Evolutionary conservation across 2,113 vertebrate species (phyloP), one percentile per base, ranked within the genome.

Genomic region (Xiphorhynchus elegans): DNA sequence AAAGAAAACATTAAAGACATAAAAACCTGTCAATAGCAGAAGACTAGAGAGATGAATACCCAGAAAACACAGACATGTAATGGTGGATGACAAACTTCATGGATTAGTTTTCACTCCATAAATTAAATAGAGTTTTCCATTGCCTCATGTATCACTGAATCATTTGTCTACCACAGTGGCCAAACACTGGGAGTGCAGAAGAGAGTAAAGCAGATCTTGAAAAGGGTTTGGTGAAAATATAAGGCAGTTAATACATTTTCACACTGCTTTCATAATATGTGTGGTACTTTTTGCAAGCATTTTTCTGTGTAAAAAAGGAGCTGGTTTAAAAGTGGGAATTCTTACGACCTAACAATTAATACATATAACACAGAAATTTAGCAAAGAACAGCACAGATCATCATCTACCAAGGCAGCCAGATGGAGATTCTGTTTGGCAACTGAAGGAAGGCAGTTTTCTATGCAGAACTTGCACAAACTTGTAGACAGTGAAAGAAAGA

Each of bases 71-170:
- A 83, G 37, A 33, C 7, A 40, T 40, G 12, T 66, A 74, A 86
- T 80, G 42, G 49, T 67, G 55, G 67, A 58, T 84, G 80, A 75
- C 40, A 82, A 90, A 17, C 59, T 84, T 56, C 76, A 91, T 55
- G 4, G 87, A 87, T 84, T 84, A 53, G n/a, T 87, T 95, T 91
- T 78, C 60, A 82, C 33, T 75, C 17, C 49, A 96, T 28, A 82
- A 95, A 84, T 68, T 60, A 85, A 70, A 87, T 76, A 67, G 79
- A 67, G 20, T 75, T 74, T 91, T 96, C 47, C 26, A 59, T 42
- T 62, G 29, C 25, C 70, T 94, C 66, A 84, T 42, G 19, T 23
- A 77, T 63, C 58, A 49, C 17, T 19, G 58, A 94, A 68, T 59
- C 50, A 59, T 77, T 83, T 86, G 35, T 62, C 39, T 80, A 59